Base-by-base conservation (phyloP, 2,113 vertebrate genomes). In the Sitta europaea region DNA sequence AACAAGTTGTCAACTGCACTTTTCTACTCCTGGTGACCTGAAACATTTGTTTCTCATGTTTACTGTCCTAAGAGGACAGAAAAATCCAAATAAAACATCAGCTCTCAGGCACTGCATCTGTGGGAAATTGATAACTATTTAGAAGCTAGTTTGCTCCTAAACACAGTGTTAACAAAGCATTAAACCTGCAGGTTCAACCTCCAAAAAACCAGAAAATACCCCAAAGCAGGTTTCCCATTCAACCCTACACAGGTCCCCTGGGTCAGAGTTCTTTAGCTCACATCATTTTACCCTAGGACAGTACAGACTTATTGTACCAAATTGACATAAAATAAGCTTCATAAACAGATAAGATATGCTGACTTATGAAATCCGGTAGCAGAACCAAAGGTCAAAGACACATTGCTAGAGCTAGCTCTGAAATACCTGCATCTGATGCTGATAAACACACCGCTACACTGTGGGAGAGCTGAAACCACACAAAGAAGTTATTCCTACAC, bases 241-340 rank as follows among this genome's bases (percentile, higher is more conserved):
- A 38, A 72, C 3, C 1, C 1, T 21, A n/a, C 40, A 35, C 1
- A 35, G 11, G 5, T 79, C 6, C 42, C 7, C 17, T 11, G 1
- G 5, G 23, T 14, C 8, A 48, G 31, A 29, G 47, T 20, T 48
- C 66, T 38, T 35, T 13, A 70, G 8, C 45, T 86, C 25, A 62
- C 11, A 65, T 0, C 1, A 10, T 53, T 51, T 65, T 61, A 51
- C 23, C 11, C 10, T 14, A 45, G 28, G 14, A 28, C 28, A 86
- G 71, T 18, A 22, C 50, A 76, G 22, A 45, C 45, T 61, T 58
- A 63, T 1, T n/a, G 24, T 16, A 86, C 16, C 31, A 66, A 80
- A 80, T 0, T 8, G 28, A 20, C 10, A 40, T 10, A 2, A 62
- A 31, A 9, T 7, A 43, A 57, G 14, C 50, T 10, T 31, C 14